Percentiles rank a stretch among this genome's conserved stretches.
Evolutionary conservation across 2,113 vertebrate genomes (phyloP).

Genomic region (Cavia aperea): DNA sequence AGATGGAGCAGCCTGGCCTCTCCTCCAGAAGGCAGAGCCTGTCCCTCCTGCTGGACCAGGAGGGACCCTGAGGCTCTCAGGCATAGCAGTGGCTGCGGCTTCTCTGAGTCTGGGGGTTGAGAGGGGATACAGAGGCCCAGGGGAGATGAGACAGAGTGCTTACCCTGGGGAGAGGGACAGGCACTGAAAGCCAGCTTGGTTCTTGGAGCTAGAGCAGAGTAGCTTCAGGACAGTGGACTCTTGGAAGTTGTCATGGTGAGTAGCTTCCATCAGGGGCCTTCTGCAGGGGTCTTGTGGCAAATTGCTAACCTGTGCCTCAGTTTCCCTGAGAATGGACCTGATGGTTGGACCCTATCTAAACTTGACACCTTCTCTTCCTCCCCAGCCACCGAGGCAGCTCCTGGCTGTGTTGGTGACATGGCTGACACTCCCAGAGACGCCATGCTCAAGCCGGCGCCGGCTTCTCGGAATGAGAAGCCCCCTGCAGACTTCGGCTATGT

Average conservation of each 20-base stretch:
- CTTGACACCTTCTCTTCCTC: neutral
- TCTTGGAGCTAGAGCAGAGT: neutral
- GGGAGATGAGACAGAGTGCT: neutral
- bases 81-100: too few relatives aligned
- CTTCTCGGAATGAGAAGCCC: slow-evolving; percentile 80
- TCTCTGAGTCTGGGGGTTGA: neutral
- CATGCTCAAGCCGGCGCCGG: slow-evolving; percentile 76
- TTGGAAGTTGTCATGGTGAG: rapidly evolving
- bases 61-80: neutral
- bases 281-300: neutral
- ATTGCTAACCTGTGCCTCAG: neutral
- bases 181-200: neutral
- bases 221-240: neutral
- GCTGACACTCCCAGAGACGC: slow-evolving; percentile 80
- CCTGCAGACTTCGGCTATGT: slow-evolving; percentile 89
- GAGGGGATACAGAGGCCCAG: too few relatives aligned
- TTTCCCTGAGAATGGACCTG: neutral
- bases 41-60: neutral
- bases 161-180: neutral
- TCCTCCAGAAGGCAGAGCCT: neutral
- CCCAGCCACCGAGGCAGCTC: slow-evolving; percentile 74
- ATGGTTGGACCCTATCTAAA: rapidly evolving
- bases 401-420: slow-evolving; percentile 81
- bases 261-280: neutral
- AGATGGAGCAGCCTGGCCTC: rapidly evolving